A percentile compares a stretch with the other conserved stretches of the same genome.
These are phyloP conservation scores for Xanthia icteritia DNA, from an alignment of 2,888 invertebrate genomes.

Conservation along the genomic window DNA sequence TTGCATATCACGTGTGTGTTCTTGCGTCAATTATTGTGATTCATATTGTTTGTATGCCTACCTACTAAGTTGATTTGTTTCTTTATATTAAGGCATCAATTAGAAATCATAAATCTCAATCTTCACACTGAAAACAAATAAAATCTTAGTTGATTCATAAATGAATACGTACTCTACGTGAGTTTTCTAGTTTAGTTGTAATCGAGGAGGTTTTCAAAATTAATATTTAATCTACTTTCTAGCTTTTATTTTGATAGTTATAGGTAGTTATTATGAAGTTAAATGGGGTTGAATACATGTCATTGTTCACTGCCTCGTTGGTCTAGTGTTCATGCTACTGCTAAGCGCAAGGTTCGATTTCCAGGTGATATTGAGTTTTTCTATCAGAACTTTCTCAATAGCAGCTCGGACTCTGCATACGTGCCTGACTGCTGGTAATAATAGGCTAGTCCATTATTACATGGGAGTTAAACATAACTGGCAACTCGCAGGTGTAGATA, in stretches of 20 bases:
- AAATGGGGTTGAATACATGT: background rate
- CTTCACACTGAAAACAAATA: no score
- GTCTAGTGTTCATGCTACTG: accelerated
- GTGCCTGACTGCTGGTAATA: background rate
- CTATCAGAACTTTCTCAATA: background rate
- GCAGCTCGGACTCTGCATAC: no score
- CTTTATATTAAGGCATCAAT: background rate
- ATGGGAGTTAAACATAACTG: background rate
- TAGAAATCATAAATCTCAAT: background rate
- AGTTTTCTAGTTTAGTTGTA: background rate
- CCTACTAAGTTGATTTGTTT: background rate
- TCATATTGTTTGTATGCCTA: constrained; percentile 11
- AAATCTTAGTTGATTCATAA: background rate
- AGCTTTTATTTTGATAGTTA: background rate
- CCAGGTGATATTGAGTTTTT: background rate
- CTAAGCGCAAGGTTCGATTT: background rate
- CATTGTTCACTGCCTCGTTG: background rate
- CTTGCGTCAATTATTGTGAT: constrained; percentile 32
- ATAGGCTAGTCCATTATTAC: background rate
- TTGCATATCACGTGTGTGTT: constrained; percentile 32
- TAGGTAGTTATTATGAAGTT: background rate
- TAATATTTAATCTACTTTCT: background rate
- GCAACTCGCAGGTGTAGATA: background rate
- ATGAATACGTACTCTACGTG: background rate
- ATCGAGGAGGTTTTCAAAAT: background rate